Base-by-base conservation (phyloP, 2,113 vertebrate genomes). In the Centropristis striata region DNA sequence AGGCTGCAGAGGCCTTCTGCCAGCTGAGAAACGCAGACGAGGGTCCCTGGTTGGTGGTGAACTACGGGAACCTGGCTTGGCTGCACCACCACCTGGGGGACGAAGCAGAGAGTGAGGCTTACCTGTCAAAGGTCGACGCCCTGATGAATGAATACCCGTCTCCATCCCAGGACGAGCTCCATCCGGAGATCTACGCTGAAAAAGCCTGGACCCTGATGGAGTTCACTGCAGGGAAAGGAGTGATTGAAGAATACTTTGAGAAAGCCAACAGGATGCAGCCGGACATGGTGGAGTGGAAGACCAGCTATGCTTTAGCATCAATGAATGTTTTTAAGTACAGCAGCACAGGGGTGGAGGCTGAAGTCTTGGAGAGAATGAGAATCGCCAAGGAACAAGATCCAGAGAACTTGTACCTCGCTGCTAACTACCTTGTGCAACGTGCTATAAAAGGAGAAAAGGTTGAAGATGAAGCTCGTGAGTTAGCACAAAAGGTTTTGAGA, bases 121-220 rank as follows among this genome's bases (percentile, higher is more conserved):
- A 74, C 64, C 60, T 91, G 60, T 78, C 75, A 44, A 84, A 86
- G 76, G 57, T 88, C 1, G 70, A 80, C 0, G 14, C 2, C 8
- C 87, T 92, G 44, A 42, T 75, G 42, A 50, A 18, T 0, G 8
- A 86, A 44, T 36, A 84, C n/a, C 88, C 83, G 5, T 44, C 71
- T 49, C 74, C 73, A 28, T 69, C 28, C 25, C 42, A 68, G 46
- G 80, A 63, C 0, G 69, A 85, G 37, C 80, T 80, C 55, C 85
- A 90, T 13, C 49, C 81, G 4, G 89, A 91, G 61, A 44, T 90
- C 71, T 83, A 28, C 5, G 89, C 87, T 18, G 91, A 92, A 39
- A 91, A 91, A 23, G 91, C 86, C 68, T 91, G 89, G 89, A 88
- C 82, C 3, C 75, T 92, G 61, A 87, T 90, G 84, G 83, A 71